Base-by-base conservation (phyloP, 2,113 vertebrate genomes). In the Cichladusa arquata region DNA sequence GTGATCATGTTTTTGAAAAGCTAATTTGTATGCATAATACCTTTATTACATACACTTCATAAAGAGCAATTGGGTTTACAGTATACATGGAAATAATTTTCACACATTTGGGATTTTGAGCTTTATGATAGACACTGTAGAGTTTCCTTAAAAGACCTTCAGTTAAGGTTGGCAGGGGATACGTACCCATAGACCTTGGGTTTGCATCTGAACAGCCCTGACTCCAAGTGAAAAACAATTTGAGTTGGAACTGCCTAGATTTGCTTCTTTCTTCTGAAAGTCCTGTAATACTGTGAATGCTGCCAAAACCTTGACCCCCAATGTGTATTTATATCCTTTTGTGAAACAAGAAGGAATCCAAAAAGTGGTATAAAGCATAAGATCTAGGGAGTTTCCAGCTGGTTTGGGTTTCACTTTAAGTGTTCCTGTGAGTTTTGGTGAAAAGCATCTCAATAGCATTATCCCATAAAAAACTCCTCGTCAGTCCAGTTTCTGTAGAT, bases 11-110 rank as follows among this genome's bases (percentile, higher is more conserved):
- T 92, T 95, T 76, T 76, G 42, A 91, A 84, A 83, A 78, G 22
- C 51, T 87, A 89, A 87, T 95, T 96, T 92, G 47, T 86, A 83
- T 83, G 44, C 66, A 65, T 31, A 65, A 74, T 67, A 84, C 73
- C 45, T 93, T 87, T 94, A 25, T 80, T 82, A 79, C 42, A 62
- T 42, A 40, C 7, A 22, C 53, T 72, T 89, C 60, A 66, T 72
- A 54, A 91, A 67, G 50, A 86, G 54, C 17, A 62, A 8, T 5
- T 72, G 2, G 12, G 14, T 82, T 77, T 78, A 40, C 69, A 70
- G 61, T 82, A 44, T 29, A 60, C 9, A 42, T 11, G 7, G 73
- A 95, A 78, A 45, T 40, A 56, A 81, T 81, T 94, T 92, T 90
- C 58, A 83, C 9, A 1, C 34, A 76, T 34, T 73, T 83, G 73